Conservation (phyloP, 2,888 invertebrate species). For the Falcaria lacertinaria region DNA sequence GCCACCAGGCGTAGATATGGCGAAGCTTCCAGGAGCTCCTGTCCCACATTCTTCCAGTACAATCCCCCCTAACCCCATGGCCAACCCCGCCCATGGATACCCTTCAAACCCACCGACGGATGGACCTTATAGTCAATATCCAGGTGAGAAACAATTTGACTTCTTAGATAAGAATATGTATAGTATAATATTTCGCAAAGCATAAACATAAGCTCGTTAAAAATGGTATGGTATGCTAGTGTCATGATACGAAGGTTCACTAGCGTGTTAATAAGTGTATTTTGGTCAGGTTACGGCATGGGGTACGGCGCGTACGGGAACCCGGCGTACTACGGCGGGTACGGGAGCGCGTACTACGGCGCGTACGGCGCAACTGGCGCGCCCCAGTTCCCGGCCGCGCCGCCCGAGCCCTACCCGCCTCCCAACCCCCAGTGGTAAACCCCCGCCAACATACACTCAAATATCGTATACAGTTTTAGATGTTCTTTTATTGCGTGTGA, state of each 20-base stretch:
- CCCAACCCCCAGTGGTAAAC: constrained; percentile 69
- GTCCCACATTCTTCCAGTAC: constrained; percentile 20
- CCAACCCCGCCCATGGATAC: constrained; percentile 37
- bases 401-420: constrained; percentile 51
- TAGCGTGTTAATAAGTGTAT: neutral
- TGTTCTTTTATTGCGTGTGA: constrained; percentile 14
- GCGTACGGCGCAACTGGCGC: constrained; percentile 59
- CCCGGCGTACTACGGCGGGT: constrained; percentile 78
- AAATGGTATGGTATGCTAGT: too few species aligned
- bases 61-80: constrained; percentile 33
- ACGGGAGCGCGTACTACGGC: constrained; percentile 74
- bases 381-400: constrained; percentile 32
- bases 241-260: too few species aligned
- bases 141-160: constrained; percentile 41
- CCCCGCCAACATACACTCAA: constrained; percentile 1
- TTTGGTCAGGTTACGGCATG: constrained; percentile 57
- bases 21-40: constrained; percentile 24
- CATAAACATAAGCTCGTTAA: too few species aligned
- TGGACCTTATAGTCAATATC: constrained; percentile 58
- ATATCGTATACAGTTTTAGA: constrained; percentile 6
- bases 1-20: constrained; percentile 27
- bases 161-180: neutral
- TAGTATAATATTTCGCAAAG: too few species aligned
- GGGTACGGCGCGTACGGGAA: constrained; percentile 66
- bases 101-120: constrained; percentile 53